Percentiles rank a stretch among this genome's conserved stretches.
Evolutionary conservation across 2,113 vertebrate species (phyloP).

Genomic region (Columba livia): DNA sequence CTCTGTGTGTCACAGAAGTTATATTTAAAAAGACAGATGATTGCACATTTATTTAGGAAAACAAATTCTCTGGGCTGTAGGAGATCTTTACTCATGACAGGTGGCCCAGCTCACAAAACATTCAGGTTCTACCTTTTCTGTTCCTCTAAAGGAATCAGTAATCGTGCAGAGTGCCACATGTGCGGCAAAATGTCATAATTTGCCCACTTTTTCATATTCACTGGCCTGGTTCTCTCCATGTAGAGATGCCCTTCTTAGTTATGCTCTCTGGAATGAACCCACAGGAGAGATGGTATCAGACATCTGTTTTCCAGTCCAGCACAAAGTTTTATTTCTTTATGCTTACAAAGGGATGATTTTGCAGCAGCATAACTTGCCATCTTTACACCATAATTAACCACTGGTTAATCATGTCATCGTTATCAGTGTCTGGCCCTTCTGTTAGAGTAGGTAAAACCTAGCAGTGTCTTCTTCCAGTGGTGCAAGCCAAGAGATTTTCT

Average conservation of each 20-base stretch:
- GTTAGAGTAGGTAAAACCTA: neutral
- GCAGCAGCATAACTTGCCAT: neutral
- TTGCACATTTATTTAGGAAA: slow-evolving; percentile 50
- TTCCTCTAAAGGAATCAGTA: neutral
- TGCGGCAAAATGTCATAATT: slow-evolving; percentile 15
- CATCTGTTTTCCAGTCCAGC: slow-evolving; percentile 17
- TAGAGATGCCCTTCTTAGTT: slow-evolving; percentile 58
- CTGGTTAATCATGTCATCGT: neutral
- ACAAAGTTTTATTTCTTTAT: slow-evolving; percentile 38
- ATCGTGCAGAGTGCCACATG: neutral
- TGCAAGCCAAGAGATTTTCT: neutral
- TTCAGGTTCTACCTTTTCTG: neutral
- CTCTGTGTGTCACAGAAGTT: slow-evolving; percentile 35
- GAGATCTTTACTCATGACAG: neutral
- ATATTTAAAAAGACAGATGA: slow-evolving; percentile 59
- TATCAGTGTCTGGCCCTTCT: neutral
- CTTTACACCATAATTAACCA: neutral
- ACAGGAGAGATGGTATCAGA: slow-evolving; percentile 45
- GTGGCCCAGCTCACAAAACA: neutral
- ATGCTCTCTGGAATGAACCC: slow-evolving; percentile 20
- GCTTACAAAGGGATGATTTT: slow-evolving; percentile 29
- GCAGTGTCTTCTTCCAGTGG: neutral
- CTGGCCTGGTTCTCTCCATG: neutral
- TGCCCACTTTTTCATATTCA: slow-evolving; percentile 2
- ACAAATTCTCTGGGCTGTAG: slow-evolving; percentile 28